Conservation (phyloP, 2,113 vertebrate species). For the Festucalex cinctus region DNA sequence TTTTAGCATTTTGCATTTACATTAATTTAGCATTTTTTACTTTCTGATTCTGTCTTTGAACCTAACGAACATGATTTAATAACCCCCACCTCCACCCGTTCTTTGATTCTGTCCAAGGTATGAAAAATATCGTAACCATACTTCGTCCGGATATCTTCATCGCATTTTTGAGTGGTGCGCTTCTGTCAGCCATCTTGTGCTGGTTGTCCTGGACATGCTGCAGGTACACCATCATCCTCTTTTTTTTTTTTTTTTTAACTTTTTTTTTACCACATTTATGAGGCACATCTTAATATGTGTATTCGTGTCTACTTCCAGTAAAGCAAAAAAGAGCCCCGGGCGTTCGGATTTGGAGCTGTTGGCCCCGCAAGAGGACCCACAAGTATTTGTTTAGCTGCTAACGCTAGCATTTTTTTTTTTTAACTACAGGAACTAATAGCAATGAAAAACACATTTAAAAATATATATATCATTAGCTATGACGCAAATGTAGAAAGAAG, state of each 20-base stretch:
- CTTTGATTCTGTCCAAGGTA: not conserved
- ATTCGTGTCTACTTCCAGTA: slow-evolving; percentile 14
- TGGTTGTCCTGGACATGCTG: slow-evolving; percentile 20
- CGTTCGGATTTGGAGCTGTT: slow-evolving; percentile 34
- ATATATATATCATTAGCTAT: too few relatives aligned
- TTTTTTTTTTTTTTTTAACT: not conserved
- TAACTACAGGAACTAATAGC: not conserved
- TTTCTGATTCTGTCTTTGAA: not conserved
- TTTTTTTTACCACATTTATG: not conserved
- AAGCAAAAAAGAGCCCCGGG: slow-evolving; percentile 4
- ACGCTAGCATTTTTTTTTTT: too few relatives aligned
- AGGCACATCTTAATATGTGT: not conserved
- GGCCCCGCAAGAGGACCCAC: not conserved
- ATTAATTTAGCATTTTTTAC: not conserved
- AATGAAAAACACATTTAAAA: not conserved
- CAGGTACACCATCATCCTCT: slow-evolving; percentile 28
- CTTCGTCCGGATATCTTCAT: not conserved
- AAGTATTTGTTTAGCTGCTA: slow-evolving; percentile 9
- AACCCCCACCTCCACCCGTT: not conserved
- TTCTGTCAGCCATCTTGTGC: slow-evolving; percentile 25
- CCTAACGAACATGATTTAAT: not conserved
- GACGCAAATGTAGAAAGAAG: too few relatives aligned
- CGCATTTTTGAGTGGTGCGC: slow-evolving; percentile 29
- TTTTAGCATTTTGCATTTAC: not conserved
- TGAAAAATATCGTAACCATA: rapidly evolving